Conservation (phyloP, 2,797 vertebrate species). For the Danio jaintianensis region DNA sequence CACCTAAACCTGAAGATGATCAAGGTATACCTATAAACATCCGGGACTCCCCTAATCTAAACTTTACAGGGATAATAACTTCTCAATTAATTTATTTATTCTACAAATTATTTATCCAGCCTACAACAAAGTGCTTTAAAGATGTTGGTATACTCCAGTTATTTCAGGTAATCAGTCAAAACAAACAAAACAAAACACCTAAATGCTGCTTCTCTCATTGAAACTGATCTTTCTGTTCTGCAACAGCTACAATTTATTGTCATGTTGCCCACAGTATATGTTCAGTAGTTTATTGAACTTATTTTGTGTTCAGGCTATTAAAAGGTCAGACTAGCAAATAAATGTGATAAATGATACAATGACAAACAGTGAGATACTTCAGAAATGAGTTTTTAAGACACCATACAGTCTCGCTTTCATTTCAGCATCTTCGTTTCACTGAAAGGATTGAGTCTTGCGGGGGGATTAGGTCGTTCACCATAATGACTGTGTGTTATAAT, state of each 20-base stretch:
- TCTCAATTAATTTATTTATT: too few species aligned
- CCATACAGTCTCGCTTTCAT: background rate
- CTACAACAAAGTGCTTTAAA: background rate
- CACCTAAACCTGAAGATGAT: too few species aligned
- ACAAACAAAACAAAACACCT: background rate
- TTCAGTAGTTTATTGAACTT: slow-evolving; percentile 23
- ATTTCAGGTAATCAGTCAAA: background rate
- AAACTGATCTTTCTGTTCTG: background rate
- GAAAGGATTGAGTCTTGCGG: slow-evolving; percentile 50
- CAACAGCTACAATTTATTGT: slow-evolving; percentile 3
- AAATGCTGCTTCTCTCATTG: background rate
- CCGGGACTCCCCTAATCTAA: too few species aligned
- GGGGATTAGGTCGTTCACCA: slow-evolving; percentile 50
- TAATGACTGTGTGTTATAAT: slow-evolving; percentile 65
- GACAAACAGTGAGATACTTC: background rate
- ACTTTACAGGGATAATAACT: too few species aligned
- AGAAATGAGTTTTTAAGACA: background rate
- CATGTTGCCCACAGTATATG: slow-evolving; percentile 6
- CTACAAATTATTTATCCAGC: too few species aligned
- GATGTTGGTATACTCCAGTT: background rate
- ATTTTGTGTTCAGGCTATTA: background rate
- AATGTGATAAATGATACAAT: background rate
- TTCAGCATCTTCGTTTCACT: slow-evolving; percentile 27
- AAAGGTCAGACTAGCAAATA: slow-evolving; percentile 19
- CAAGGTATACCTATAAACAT: too few species aligned